phyloP scores from a whole-genome alignment of 2,797 vertebrate species.

The Cephalopachus bancanus region DNA sequence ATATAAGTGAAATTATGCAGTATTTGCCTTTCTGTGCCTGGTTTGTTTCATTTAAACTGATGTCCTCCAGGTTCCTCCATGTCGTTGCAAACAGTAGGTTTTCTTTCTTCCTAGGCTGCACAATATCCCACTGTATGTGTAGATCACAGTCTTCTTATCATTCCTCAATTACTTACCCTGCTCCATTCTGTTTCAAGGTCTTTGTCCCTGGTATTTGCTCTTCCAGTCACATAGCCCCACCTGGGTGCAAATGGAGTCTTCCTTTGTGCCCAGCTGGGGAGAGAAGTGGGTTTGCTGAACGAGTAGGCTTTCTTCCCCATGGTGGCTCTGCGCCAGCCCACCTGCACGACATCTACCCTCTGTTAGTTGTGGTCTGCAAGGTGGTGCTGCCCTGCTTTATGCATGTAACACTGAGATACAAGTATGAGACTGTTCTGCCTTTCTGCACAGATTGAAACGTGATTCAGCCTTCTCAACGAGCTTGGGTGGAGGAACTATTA shows the following conservation, averaged over 20 bases:
- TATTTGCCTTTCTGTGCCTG: not conserved
- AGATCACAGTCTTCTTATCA: not conserved
- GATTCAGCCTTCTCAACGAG: not conserved
- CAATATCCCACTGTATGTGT: no score
- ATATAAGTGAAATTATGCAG: no score
- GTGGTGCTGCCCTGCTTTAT: not conserved
- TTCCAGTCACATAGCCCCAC: not conserved
- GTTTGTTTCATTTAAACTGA: not conserved
- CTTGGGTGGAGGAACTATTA: no score
- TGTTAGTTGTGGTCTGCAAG: not conserved
- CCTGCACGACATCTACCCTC: fast-evolving
- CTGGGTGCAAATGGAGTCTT: not conserved
- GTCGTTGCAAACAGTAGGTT: not conserved
- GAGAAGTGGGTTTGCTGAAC: not conserved
- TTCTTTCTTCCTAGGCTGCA: not conserved
- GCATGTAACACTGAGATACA: not conserved
- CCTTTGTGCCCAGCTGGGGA: not conserved
- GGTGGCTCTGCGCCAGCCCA: not conserved
- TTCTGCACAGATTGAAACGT: not conserved
- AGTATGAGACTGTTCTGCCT: not conserved
- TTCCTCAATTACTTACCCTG: not conserved
- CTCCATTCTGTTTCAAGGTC: not conserved
- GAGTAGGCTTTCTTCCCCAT: not conserved
- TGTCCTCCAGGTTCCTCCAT: no score
- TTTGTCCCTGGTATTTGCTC: not conserved